phyloP scores from a whole-genome alignment of 2,888 invertebrate genomes.

The Nysson spinosus region DNA sequence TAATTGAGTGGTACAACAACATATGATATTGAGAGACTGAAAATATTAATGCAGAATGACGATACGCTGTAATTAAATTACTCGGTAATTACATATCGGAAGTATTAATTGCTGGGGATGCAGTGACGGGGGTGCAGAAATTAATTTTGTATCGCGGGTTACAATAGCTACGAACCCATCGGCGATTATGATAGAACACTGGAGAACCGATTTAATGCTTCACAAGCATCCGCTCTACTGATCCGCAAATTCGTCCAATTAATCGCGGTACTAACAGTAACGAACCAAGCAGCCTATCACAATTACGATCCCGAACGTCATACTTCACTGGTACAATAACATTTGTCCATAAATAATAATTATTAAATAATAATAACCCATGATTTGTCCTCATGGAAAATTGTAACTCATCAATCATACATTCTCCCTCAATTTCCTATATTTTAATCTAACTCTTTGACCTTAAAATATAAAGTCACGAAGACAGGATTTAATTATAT shows the following conservation, averaged over 20 bases:
- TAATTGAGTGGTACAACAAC: no score
- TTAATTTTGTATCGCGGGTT: conserved; percentile 20
- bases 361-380: not conserved
- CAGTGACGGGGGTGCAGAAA: conserved; percentile 4
- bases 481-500: no score
- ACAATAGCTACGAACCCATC: conserved; percentile 37
- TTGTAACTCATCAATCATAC: no score
- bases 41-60: no score
- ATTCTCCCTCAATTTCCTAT: not conserved
- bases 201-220: conserved; percentile 31
- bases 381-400: no score
- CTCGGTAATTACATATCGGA: not conserved
- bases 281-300: conserved; percentile 26
- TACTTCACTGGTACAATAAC: conserved; percentile 41
- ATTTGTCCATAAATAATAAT: conserved; percentile 33
- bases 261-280: conserved; percentile 42
- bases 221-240: conserved; percentile 28
- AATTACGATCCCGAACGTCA: conserved; percentile 37
- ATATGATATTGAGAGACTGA: no score
- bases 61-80: not conserved
- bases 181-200: conserved; percentile 17
- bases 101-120: conserved; percentile 12
- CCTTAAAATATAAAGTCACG: no score
- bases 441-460: no score
- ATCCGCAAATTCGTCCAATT: conserved; percentile 50